Evolutionary conservation across 2,113 vertebrate species (phyloP), one percentile per base, ranked within the genome.

Genomic region (Etheostoma cragini): DNA sequence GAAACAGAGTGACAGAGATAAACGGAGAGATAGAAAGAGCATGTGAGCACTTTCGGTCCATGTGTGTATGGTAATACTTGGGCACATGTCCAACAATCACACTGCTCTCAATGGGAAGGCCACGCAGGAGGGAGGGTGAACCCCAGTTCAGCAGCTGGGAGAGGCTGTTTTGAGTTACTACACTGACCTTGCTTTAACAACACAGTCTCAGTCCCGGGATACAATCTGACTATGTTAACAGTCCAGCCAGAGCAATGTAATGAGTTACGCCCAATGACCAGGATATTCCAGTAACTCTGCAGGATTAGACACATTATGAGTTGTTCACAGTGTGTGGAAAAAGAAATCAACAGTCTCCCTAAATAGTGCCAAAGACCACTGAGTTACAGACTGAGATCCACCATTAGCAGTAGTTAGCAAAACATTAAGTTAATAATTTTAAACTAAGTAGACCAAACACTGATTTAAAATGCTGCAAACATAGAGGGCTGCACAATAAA

Each of bases 121-220:
- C 76, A 49, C 6, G 74, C 77, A 58, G 84, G 78, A 82, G 87
- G 85, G 87, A 84, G 89, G 91, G 83, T 88, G 81, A 91, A 71
- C 30, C 83, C 88, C 87, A 88, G 93, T 92, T 92, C 91, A 94
- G 84, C 91, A 88, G 88, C 86, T 88, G 86, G 90, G 90, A 93
- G 89, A 91, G 89, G 90, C 88, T 90, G 91, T 89, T 93, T 90
- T 86, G 52, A 89, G 80, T 90, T 84, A 88, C 82, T 79, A 57
- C 81, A 42, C 70, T 57, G 58, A 86, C 81, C 81, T 88, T 19
- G 57, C 67, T 80, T 80, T 46, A 84, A 90, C 67, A 92, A 81
- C 82, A 74, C 35, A 24, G 57, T 21, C 84, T 83, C 81, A 71
- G 76, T 69, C 14, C 78, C 62, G 52, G 79, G 80, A 82, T 50